Percentiles rank a stretch among this genome's conserved stretches.
These are phyloP conservation scores for Diphyllodes magnificus DNA, from an alignment of 2,113 vertebrate genomes.

Conservation along the genomic window DNA sequence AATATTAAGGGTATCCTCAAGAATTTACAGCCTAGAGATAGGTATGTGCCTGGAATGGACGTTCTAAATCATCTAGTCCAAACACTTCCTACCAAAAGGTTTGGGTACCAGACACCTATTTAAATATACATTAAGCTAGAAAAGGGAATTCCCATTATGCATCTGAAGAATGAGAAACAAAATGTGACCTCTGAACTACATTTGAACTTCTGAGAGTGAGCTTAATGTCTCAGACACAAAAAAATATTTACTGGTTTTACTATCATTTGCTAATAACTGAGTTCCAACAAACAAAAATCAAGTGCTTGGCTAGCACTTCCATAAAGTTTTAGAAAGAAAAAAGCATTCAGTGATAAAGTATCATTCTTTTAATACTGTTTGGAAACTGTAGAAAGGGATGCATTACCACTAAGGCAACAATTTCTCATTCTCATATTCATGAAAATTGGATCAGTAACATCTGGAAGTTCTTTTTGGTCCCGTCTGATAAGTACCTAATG, in stretches of 20 bases:
- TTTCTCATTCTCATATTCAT: background rate
- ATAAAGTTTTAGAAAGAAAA: background rate
- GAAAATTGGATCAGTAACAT: background rate
- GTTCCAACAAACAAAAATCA: background rate
- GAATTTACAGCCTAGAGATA: background rate
- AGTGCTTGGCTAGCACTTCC: background rate
- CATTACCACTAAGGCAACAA: background rate
- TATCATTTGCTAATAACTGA: background rate
- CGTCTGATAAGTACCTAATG: background rate
- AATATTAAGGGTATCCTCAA: background rate
- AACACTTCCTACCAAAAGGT: background rate
- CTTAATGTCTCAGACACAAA: background rate
- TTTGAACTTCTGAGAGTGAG: background rate
- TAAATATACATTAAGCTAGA: background rate
- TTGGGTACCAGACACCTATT: background rate
- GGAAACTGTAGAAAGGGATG: background rate
- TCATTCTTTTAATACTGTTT: background rate
- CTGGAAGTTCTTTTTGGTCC: conserved; percentile 13
- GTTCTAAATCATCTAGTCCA: background rate
- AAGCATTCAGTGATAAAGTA: background rate
- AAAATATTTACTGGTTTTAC: background rate
- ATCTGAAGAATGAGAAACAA: background rate
- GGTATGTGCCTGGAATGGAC: background rate
- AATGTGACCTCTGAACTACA: background rate
- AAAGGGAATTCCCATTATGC: background rate